Percentiles rank a stretch among this genome's conserved stretches.
Evolutionary conservation across 2,888 invertebrate species (phyloP).

Genomic region (Andrena fulva): DNA sequence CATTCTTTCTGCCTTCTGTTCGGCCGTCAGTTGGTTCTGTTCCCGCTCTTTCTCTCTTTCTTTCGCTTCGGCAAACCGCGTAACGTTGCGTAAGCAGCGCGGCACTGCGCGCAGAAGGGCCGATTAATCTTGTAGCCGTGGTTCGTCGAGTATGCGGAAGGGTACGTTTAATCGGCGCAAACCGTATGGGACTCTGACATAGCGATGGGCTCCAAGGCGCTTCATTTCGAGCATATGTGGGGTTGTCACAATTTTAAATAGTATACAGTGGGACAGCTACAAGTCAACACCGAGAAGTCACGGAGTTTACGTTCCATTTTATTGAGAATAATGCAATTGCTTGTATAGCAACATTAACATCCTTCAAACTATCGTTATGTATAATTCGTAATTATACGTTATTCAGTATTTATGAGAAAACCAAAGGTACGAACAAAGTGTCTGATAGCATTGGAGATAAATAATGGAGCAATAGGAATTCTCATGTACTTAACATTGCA

Average conservation of each 20-base stretch:
- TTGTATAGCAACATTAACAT: too few relatives aligned
- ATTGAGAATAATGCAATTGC: too few relatives aligned
- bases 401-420: too few relatives aligned
- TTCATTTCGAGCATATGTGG: background rate
- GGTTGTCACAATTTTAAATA: too few relatives aligned
- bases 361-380: too few relatives aligned
- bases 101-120: constrained; percentile 55
- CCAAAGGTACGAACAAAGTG: too few relatives aligned
- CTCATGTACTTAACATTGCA: constrained; percentile 6
- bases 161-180: constrained; percentile 41
- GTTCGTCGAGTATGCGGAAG: constrained; percentile 66
- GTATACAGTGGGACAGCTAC: too few relatives aligned
- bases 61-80: constrained; percentile 33
- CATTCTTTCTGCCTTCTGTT: constrained; percentile 39
- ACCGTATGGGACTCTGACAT: constrained; percentile 10
- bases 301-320: too few relatives aligned
- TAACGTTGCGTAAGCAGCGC: constrained; percentile 69
- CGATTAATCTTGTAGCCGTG: constrained; percentile 68
- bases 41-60: constrained; percentile 47
- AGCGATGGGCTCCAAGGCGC: constrained; percentile 20
- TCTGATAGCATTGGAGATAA: background rate
- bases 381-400: too few relatives aligned
- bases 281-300: too few relatives aligned
- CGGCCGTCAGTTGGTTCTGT: constrained; percentile 21
- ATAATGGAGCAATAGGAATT: constrained; percentile 10